Conservation (phyloP, 2,797 vertebrate species). For the Epinephelus malabaricus region DNA sequence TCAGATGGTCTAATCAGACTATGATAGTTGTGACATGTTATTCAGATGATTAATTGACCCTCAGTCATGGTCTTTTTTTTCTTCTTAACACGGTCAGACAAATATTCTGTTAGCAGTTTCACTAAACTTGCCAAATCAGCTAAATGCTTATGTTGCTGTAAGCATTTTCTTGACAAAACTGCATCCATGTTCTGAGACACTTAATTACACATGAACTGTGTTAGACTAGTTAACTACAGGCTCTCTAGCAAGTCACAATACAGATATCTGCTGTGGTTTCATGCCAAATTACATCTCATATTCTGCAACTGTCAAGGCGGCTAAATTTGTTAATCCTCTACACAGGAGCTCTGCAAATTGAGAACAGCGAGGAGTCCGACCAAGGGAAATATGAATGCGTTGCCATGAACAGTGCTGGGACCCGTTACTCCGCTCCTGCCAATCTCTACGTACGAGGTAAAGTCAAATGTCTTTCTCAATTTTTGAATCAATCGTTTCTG, state of each 20-base stretch:
- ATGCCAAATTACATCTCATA: constrained; percentile 55
- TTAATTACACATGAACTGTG: constrained; percentile 57
- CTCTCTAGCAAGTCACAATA: constrained; percentile 54
- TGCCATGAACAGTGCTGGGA: constrained; percentile 87
- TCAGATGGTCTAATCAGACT: constrained; percentile 44
- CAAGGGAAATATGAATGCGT: constrained; percentile 89
- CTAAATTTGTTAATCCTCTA: constrained; percentile 72
- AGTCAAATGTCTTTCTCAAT: constrained; percentile 36
- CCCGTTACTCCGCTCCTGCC: constrained; percentile 86
- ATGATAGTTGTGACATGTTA: constrained; percentile 56
- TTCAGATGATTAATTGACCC: constrained; percentile 66
- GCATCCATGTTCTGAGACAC: constrained; percentile 45
- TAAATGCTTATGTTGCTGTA: constrained; percentile 51
- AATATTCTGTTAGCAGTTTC: constrained; percentile 65
- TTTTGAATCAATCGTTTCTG: constrained; percentile 24
- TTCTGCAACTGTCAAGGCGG: constrained; percentile 63
- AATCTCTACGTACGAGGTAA: constrained; percentile 90
- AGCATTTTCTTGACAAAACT: constrained; percentile 64
- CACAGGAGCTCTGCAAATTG: constrained; percentile 87
- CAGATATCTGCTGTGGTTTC: constrained; percentile 63
- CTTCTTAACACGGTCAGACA: constrained; percentile 46
- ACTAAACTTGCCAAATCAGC: constrained; percentile 73
- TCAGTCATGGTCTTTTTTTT: constrained; percentile 54
- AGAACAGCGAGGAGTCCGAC: constrained; percentile 88
- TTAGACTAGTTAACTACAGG: constrained; percentile 53